Evolutionary conservation across 2,888 invertebrate species (phyloP), one percentile per base, ranked within the genome.

Genomic region (Pristionchus exspectatus): DNA sequence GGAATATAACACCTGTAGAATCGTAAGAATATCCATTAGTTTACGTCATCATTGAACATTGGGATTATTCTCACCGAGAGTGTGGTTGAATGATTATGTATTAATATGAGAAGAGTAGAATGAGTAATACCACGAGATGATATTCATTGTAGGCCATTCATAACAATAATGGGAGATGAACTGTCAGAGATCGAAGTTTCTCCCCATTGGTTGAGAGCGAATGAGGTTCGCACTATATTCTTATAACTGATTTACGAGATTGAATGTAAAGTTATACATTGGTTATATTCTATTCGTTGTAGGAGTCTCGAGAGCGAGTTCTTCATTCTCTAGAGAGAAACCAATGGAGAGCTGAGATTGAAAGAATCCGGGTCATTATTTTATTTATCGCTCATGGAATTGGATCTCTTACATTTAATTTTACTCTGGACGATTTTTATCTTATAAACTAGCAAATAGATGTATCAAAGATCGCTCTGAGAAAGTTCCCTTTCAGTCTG

Each of bases 261-360:
- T 18, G 18, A 72, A 72, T 72, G 33, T 12, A 33, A 16, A 30
- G n/a, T 66, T 33, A 72, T 30, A 33, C 3, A 30, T 27, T 33
- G 24, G 24, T 16, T 33, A 21, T 77, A 12, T 74, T 44, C 16
- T 38, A 24, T 12, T n/a, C 24, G 2, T 77, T 44, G n/a, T n/a
- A 77, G 77, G 77, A 77, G 21, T 77, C 77, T n/a, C 77, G 77
- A 44, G 77, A 77, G 16, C 44, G 77, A 44, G 21, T 77, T 7
- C n/a, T 50, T 21, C 10, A 24, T 33, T n/a, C 77, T 24, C 44
- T 77, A 24, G 77, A 77, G 77, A 77, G n/a, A 30, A n/a, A 77
- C 44, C 24, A 77, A 44, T 77, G 77, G 77, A 77, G 77, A 77
- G 30, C 77, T 21, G 44, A 77, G 50, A 44, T 77, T 12, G 77